Conservation (phyloP, 2,113 vertebrate genomes). For the Tetrax tetrax region DNA sequence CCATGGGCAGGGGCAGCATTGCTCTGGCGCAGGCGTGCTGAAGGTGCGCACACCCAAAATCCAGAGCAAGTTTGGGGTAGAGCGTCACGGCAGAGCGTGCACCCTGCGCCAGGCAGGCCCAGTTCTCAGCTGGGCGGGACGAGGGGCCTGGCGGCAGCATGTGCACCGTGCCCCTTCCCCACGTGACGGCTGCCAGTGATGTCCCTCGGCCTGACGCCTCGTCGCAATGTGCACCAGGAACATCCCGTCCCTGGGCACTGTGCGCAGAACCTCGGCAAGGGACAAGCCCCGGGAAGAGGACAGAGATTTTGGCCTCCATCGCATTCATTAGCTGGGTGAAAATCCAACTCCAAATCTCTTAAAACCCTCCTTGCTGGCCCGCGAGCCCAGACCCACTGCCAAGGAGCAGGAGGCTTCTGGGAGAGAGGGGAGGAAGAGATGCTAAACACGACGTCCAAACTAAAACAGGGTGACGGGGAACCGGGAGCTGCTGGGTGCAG, state of each 20-base stretch:
- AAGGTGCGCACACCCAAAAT: rapidly evolving
- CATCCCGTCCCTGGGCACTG: neutral
- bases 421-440: neutral
- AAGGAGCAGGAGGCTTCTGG: slow-evolving; percentile 50
- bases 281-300: neutral
- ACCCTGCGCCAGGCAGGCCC: neutral
- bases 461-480: neutral
- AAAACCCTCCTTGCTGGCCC: neutral
- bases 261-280: neutral
- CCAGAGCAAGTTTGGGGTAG: neutral
- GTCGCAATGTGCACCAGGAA: rapidly evolving
- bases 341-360: slow-evolving; percentile 2
- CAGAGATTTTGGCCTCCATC: neutral
- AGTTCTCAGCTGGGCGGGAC: rapidly evolving
- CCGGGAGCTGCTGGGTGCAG: neutral
- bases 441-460: neutral
- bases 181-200: rapidly evolving
- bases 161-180: neutral
- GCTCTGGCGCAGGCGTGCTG: rapidly evolving
- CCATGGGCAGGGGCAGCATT: rapidly evolving
- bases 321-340: neutral
- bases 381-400: neutral
- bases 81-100: too few relatives aligned
- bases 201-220: neutral
- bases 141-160: rapidly evolving